Evolutionary conservation across 2,888 invertebrate species (phyloP).

Genomic region (Phorcus lineatus): DNA sequence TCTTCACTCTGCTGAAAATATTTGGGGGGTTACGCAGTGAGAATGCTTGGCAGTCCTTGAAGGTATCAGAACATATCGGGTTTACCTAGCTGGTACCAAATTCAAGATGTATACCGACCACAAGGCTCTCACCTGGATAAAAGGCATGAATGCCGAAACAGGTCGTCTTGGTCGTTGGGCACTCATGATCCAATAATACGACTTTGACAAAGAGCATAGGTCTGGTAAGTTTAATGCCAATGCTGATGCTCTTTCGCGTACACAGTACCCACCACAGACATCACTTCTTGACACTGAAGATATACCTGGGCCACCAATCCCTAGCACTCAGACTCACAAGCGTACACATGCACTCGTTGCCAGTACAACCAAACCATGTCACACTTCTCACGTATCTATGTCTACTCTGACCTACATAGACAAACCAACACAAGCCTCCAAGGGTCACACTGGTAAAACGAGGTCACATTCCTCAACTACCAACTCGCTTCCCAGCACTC

Average conservation of each 20-base stretch:
- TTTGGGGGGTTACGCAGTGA: slow-evolving; percentile 25
- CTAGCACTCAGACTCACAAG: neutral
- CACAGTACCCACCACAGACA: neutral
- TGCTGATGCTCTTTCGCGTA: neutral
- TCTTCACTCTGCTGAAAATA: slow-evolving; percentile 26
- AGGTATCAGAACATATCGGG: slow-evolving; percentile 30
- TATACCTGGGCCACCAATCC: neutral
- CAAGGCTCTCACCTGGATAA: slow-evolving; percentile 33
- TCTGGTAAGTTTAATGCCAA: slow-evolving; percentile 18
- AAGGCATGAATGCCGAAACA: slow-evolving; percentile 12
- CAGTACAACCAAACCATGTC: neutral
- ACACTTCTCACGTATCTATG: neutral
- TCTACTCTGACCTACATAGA: neutral
- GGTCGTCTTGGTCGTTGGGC: slow-evolving; percentile 36
- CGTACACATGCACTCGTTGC: neutral
- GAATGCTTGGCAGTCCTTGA: slow-evolving; percentile 39
- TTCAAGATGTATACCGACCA: slow-evolving; percentile 37
- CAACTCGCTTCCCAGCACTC: no score
- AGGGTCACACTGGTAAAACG: no score
- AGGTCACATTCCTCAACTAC: no score
- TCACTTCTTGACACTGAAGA: neutral
- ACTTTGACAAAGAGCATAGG: slow-evolving; percentile 31
- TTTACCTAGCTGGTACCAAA: slow-evolving; percentile 30
- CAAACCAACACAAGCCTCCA: neutral
- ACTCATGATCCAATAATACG: slow-evolving; percentile 33